phyloP scores from a whole-genome alignment of 2,797 vertebrate genomes.

The Cyprinodon diabolis region DNA sequence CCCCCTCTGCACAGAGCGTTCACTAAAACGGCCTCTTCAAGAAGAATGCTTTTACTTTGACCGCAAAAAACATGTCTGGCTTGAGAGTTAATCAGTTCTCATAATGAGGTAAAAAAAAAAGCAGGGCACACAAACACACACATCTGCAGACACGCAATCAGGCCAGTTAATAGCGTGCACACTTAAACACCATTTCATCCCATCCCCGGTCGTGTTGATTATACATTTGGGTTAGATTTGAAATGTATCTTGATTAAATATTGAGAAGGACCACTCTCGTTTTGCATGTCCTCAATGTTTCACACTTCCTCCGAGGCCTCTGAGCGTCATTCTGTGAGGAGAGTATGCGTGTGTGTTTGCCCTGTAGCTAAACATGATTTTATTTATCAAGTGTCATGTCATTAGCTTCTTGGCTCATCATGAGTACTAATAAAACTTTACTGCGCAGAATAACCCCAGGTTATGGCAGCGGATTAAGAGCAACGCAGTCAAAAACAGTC shows the following conservation, averaged over 20 bases:
- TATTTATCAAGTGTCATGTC: slow-evolving; percentile 50
- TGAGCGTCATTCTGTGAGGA: slow-evolving; percentile 44
- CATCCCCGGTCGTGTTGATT: slow-evolving; percentile 70
- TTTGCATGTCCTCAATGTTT: slow-evolving; percentile 75
- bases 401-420: slow-evolving; percentile 37
- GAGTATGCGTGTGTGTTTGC: slow-evolving; percentile 23
- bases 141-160: slow-evolving; percentile 39
- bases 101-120: slow-evolving; percentile 16
- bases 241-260: slow-evolving; percentile 81
- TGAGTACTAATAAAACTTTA: slow-evolving; percentile 34
- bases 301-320: slow-evolving; percentile 72
- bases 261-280: slow-evolving; percentile 72
- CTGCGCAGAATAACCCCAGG: slow-evolving; percentile 16
- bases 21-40: slow-evolving; percentile 31
- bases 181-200: slow-evolving; percentile 72
- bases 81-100: slow-evolving; percentile 46
- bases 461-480: slow-evolving; percentile 20
- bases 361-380: slow-evolving; percentile 40
- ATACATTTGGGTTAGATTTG: slow-evolving; percentile 75
- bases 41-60: slow-evolving; percentile 30
- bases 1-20: slow-evolving; percentile 5
- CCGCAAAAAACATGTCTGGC: slow-evolving; percentile 48
- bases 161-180: slow-evolving; percentile 52
- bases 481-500: background rate
- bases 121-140: slow-evolving; percentile 17